Evolutionary conservation across 2,888 invertebrate genomes (phyloP).

Genomic region (Philaethria dido): DNA sequence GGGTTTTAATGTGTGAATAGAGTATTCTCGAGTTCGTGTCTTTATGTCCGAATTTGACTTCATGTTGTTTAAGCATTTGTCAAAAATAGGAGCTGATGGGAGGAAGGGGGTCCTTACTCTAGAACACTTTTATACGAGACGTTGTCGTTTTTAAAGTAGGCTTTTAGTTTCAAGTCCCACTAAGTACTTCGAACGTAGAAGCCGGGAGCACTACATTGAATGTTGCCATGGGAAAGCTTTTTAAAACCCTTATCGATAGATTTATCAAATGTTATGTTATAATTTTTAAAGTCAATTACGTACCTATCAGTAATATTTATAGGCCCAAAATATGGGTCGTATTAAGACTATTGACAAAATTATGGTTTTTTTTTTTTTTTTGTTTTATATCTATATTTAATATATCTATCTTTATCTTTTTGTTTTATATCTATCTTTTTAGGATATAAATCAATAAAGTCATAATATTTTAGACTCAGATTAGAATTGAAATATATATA

Average conservation of each 20-base stretch:
- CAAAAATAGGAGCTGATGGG: not conserved
- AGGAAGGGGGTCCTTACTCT: not conserved
- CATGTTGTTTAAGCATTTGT: not conserved
- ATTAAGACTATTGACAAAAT: too few relatives aligned
- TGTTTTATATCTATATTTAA: not conserved
- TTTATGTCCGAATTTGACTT: not conserved
- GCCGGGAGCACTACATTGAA: not conserved
- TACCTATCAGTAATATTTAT: too few relatives aligned
- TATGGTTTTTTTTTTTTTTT: not conserved
- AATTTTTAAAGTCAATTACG: too few relatives aligned
- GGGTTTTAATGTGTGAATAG: not conserved
- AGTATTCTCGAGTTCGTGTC: not conserved
- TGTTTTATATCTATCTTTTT: too few relatives aligned
- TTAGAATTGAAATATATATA: not conserved
- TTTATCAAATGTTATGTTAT: not conserved
- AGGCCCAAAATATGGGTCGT: too few relatives aligned
- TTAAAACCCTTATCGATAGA: not conserved
- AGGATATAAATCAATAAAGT: too few relatives aligned
- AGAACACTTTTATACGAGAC: not conserved
- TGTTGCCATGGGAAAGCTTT: not conserved
- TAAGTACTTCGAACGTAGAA: not conserved
- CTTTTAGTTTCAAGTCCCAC: constrained; percentile 13
- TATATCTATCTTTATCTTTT: too few relatives aligned
- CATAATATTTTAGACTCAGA: too few relatives aligned
- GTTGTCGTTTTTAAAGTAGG: constrained; percentile 1